Percentiles rank a stretch among this genome's conserved stretches.
Conservation (phyloP, 2,888 invertebrate genomes). For the Macrosiphum euphorbiae region DNA sequence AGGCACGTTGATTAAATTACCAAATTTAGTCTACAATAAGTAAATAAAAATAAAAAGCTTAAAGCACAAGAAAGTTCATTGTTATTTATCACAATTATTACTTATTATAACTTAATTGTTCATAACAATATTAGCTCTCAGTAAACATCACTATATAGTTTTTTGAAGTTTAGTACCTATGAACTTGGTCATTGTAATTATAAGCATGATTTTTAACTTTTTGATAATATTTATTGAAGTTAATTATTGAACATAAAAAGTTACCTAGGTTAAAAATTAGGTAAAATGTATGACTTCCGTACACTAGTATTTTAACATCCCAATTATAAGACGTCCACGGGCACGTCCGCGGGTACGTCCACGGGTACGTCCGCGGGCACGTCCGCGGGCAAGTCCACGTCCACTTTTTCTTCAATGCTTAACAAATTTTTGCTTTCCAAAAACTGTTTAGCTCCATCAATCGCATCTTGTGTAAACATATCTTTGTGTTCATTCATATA, state of each 20-base stretch:
- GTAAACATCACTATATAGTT: neutral
- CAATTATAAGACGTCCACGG: neutral
- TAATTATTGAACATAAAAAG: neutral
- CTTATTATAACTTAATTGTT: too few relatives aligned
- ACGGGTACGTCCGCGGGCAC: neutral
- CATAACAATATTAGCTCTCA: neutral
- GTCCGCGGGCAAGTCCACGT: neutral
- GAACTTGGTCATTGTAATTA: neutral
- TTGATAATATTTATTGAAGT: neutral
- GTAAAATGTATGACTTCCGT: neutral
- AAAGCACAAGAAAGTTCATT: too few relatives aligned
- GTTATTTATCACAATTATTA: too few relatives aligned
- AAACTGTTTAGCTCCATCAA: constrained; percentile 79
- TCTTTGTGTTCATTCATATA: constrained; percentile 81
- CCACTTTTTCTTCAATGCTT: neutral
- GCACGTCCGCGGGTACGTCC: too few relatives aligned
- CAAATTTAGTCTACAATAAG: too few relatives aligned
- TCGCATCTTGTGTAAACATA: constrained; percentile 79
- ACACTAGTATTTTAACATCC: neutral
- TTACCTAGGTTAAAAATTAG: neutral
- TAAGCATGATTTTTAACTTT: neutral
- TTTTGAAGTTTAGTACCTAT: neutral
- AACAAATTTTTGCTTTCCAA: constrained; percentile 76
- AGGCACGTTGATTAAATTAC: too few relatives aligned
- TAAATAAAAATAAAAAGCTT: too few relatives aligned